Percentiles rank a stretch among this genome's conserved stretches.
phyloP scores from a whole-genome alignment of 2,113 vertebrate genomes.

The Cephalopterus ornatus region DNA sequence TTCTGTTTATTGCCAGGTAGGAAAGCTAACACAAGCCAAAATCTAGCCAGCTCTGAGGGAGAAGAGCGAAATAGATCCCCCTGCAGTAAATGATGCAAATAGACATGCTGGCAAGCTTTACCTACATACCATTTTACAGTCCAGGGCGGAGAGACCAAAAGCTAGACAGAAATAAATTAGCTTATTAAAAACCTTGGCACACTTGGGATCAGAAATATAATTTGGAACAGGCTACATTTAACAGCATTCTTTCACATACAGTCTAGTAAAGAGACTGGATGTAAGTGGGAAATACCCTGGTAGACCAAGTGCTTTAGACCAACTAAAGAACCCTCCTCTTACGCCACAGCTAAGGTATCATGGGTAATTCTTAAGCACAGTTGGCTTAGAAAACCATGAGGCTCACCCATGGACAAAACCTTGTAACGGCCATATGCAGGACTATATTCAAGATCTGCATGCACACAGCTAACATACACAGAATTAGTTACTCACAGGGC shows the following conservation, averaged over 20 bases:
- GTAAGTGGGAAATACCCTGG: not conserved
- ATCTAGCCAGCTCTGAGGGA: not conserved
- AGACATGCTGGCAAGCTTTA: not conserved
- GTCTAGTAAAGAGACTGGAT: not conserved
- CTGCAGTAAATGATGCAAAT: not conserved
- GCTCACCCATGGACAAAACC: not conserved
- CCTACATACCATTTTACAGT: not conserved
- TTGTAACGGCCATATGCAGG: not conserved
- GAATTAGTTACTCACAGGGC: constrained; percentile 81
- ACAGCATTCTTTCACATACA: not conserved
- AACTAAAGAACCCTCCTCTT: not conserved
- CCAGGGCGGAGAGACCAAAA: not conserved
- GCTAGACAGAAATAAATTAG: not conserved
- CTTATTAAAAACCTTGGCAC: not conserved
- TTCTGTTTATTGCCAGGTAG: not conserved
- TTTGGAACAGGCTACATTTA: not conserved
- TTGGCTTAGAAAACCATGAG: rapidly evolving
- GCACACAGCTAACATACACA: not conserved
- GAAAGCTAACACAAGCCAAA: not conserved
- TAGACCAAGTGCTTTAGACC: not conserved
- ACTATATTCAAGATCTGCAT: not conserved
- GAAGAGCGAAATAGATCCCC: not conserved
- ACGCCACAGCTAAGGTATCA: not conserved
- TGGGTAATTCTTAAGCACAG: rapidly evolving
- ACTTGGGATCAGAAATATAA: not conserved